These are phyloP conservation scores for Phrynosoma platyrhinos DNA, from an alignment of 2,113 vertebrate genomes.

Conservation along the genomic window DNA sequence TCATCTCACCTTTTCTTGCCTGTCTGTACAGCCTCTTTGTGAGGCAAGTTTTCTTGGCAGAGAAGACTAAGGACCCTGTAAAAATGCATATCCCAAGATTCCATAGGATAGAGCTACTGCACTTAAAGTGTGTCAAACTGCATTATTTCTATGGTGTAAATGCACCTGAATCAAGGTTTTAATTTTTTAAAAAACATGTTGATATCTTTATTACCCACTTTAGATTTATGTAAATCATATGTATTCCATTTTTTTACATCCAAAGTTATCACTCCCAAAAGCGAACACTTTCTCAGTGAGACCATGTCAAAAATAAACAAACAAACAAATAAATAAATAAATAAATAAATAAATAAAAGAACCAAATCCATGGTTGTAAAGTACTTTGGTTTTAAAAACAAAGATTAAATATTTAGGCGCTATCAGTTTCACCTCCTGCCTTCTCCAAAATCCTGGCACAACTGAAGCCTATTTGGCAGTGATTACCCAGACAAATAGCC, in stretches of 20 bases:
- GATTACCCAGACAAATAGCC: slow-evolving; percentile 14
- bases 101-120: too few species aligned
- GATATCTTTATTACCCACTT: too few species aligned
- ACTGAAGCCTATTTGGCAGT: slow-evolving; percentile 27
- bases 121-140: too few species aligned
- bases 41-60: too few species aligned
- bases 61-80: too few species aligned
- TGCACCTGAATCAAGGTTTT: too few species aligned
- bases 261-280: background rate
- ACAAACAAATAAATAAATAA: slow-evolving; percentile 9
- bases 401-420: slow-evolving; percentile 37
- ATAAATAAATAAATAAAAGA: slow-evolving; percentile 20
- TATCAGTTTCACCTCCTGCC: background rate
- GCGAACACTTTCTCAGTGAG: background rate
- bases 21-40: too few species aligned
- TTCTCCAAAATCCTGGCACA: slow-evolving; percentile 32
- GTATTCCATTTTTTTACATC: background rate
- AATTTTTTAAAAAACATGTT: too few species aligned
- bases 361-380: background rate
- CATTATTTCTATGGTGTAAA: too few species aligned
- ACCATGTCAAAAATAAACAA: background rate
- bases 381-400: slow-evolving; percentile 27
- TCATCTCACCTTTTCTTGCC: too few species aligned
- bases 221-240: too few species aligned
- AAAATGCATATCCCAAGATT: too few species aligned